Evolutionary conservation across 2,113 vertebrate species (phyloP), one percentile per base, ranked within the genome.

Genomic region (Platichthys flesus): DNA sequence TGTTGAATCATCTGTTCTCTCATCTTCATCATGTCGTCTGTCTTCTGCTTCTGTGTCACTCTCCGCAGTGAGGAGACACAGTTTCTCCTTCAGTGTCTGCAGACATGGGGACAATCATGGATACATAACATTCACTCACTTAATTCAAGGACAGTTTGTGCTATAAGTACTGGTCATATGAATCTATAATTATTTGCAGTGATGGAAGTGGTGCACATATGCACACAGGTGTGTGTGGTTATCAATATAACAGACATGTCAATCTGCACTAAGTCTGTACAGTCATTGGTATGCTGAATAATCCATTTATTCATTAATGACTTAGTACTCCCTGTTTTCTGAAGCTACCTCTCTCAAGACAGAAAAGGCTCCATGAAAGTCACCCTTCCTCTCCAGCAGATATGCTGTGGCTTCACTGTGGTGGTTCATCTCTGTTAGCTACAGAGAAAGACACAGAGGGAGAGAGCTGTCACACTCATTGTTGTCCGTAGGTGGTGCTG

Each of bases 321-420:
- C 18, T 60, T 16, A 28, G 15, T 26, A 9, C 5, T 28, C 15
- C 3, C 35, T 37, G 14, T 64, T 23, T 40, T 57, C 0, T 66
- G 20, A 16, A 8, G 51, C 5, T 72, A 60, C 98, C 96, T 97
- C 92, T 8, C 99, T 94, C 93, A 98, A 93, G 71, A 98, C 95
- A 89, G 91, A 79, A 79, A 99, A 99, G 28, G 98, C 96, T 82
- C 96, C 95, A 0, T 95, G 95, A 59, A 96, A 85, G 68, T 99
- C 96, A 57, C 97, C 97, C 81, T 97, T 98, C 89, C 95, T 97
- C 93, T 99, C 97, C 87, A 98, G 91, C 18, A 99, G 89, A 82
- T 95, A 97, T 0, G 97, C 96, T 31, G 94, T 96, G 18, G 96
- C 96, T 79, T 98, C 96, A 47, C 93, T 94, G 40, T 96, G 95